Evolutionary conservation across 35 echinoderm and acorn worm species (phyloP), one percentile per base, ranked within the genome.

Genomic region (Eucidaris tribuloides): DNA sequence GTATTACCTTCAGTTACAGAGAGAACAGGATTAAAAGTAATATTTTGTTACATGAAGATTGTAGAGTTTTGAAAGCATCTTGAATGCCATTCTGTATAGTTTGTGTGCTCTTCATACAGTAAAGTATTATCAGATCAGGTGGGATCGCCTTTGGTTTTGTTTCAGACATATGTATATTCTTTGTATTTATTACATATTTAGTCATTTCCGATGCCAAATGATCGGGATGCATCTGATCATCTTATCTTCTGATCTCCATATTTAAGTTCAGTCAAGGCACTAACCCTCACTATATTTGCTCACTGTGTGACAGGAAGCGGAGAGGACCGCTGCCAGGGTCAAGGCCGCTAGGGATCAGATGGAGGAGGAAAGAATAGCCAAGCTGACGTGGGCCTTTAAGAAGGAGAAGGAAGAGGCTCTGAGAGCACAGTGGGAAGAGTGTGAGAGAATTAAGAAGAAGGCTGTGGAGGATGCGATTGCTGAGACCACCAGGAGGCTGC

Each of bases 341-440:
- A 86, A 70, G 13, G 52, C 81, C 13, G 79, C 85, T 18, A 76
- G 95, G 43, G 90, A 98, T 82, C 77, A 85, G 30, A 44, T 90
- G 23, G 95, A 98, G 62, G 86, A 34, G 3, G 86, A 93, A 63
- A 42, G 87, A 2, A 90, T 92, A 17, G 83, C 62, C 42, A 87
- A 86, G 33, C 54, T 98, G 24, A 93, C 86, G 17, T 81, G 83
- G 95, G 84, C 46, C 24, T 81, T 98, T 19, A 83, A 40, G 3
- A 93, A 90, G 39, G 95, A 90, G 48, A 93, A 98, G 25, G 87
- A 89, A 84, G 90, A 93, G 15, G 95, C 95, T 71, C 45, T 98
- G 31, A 22, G 65, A 39, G 81, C 79, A 46, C 95, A 98, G 45
- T 90, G 90, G 95, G 95, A 98, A 39, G 90, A 93, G 62, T 93